Percentiles rank a stretch among this genome's conserved stretches.
Conservation (phyloP, 2,888 invertebrate genomes). For the Leucophenga maculata region DNA sequence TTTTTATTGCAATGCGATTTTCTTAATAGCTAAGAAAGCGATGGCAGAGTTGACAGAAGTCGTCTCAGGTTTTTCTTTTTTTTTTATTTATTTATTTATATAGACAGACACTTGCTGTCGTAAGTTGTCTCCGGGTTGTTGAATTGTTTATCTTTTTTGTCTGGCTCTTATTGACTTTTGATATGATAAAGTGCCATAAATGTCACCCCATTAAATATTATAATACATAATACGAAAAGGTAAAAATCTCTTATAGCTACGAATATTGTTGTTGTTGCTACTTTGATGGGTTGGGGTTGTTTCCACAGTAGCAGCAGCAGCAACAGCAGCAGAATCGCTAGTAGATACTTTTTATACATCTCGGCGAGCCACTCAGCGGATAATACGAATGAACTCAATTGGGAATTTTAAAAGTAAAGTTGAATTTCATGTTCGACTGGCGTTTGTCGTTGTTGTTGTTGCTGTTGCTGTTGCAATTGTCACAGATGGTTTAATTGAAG, state of each 20-base stretch:
- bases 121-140: slow-evolving; percentile 33
- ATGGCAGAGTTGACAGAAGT: no score
- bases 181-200: slow-evolving; percentile 68
- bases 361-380: slow-evolving; percentile 41
- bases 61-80: slow-evolving; percentile 20
- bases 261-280: neutral
- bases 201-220: slow-evolving; percentile 65
- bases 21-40: slow-evolving; percentile 36
- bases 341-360: slow-evolving; percentile 35
- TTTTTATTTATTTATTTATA: slow-evolving; percentile 39
- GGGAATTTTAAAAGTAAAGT: slow-evolving; percentile 69
- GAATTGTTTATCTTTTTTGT: slow-evolving; percentile 11
- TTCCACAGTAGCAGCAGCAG: neutral
- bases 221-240: slow-evolving; percentile 22
- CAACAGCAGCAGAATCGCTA: no score
- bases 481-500: slow-evolving; percentile 73
- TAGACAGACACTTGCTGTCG: slow-evolving; percentile 26
- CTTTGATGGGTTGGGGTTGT: slow-evolving; percentile 18
- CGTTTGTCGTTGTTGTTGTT: no score
- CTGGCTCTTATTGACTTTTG: slow-evolving; percentile 61
- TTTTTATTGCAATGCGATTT: slow-evolving; percentile 65
- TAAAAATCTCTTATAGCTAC: slow-evolving; percentile 19
- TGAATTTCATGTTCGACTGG: slow-evolving; percentile 67
- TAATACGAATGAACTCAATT: slow-evolving; percentile 66
- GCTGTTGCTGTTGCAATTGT: slow-evolving; percentile 66